Percentiles rank a stretch among this genome's conserved stretches.
These are phyloP conservation scores for Mormyrus iriodes DNA, from an alignment of 2,113 vertebrate species.

Conservation along the genomic window DNA sequence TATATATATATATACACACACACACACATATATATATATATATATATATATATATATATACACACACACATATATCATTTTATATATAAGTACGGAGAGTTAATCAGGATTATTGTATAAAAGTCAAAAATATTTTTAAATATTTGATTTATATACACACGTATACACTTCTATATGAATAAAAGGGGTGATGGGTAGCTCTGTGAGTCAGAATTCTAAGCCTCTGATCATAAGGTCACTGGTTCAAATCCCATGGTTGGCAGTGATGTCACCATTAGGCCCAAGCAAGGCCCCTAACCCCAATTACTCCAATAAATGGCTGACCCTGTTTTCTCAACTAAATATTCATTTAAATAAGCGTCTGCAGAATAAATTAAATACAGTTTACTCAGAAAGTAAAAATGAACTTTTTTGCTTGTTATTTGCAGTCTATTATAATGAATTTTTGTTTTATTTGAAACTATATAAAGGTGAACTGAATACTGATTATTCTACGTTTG, in stretches of 20 bases:
- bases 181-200: background rate
- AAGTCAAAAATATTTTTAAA: background rate
- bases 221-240: background rate
- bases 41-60: background rate
- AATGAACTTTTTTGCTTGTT: background rate
- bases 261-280: background rate
- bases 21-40: too few relatives aligned
- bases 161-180: background rate
- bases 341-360: background rate
- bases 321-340: background rate
- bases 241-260: background rate
- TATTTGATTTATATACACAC: background rate
- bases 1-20: too few relatives aligned
- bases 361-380: background rate
- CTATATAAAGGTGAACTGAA: background rate
- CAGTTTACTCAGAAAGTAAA: background rate
- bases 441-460: background rate
- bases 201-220: background rate
- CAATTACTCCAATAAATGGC: background rate
- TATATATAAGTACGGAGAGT: background rate
- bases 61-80: background rate
- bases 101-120: background rate
- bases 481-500: background rate
- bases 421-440: background rate
- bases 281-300: background rate